Evolutionary conservation across 2,888 invertebrate genomes (phyloP).

Genomic region (Aphidoletes aphidimyza): DNA sequence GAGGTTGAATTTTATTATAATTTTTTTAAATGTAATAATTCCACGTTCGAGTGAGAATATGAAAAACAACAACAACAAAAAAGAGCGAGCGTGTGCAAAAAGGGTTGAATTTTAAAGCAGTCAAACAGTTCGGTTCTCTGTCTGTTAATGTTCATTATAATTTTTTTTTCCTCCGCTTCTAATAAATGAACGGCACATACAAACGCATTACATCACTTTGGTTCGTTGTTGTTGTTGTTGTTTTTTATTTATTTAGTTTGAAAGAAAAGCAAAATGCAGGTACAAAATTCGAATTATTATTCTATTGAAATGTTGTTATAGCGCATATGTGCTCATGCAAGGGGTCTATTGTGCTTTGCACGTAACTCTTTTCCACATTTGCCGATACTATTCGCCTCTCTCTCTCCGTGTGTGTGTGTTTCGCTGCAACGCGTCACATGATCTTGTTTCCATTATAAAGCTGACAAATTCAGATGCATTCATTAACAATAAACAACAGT

Average conservation of each 20-base stretch:
- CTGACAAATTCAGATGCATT: slow-evolving; percentile 53
- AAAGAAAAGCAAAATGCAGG: slow-evolving; percentile 30
- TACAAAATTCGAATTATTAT: slow-evolving; percentile 44
- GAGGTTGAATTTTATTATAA: slow-evolving; percentile 40
- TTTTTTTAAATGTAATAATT: slow-evolving; percentile 38
- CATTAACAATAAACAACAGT: slow-evolving; percentile 53
- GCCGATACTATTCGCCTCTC: not conserved
- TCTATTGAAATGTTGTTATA: slow-evolving; percentile 13
- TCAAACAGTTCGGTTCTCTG: slow-evolving; percentile 22
- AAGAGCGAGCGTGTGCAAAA: slow-evolving; percentile 53
- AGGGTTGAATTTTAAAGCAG: slow-evolving; percentile 37
- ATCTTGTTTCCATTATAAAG: slow-evolving; percentile 49
- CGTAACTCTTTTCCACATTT: not conserved
- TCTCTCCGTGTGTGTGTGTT: not conserved
- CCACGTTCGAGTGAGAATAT: not conserved
- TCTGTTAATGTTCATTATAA: slow-evolving; percentile 41
- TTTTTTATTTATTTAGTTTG: not conserved
- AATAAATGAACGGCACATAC: slow-evolving; percentile 32
- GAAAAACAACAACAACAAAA: too few species aligned
- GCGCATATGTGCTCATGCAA: slow-evolving; percentile 17
- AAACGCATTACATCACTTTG: not conserved
- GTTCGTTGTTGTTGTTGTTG: not conserved
- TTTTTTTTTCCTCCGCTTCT: not conserved
- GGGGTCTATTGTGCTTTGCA: slow-evolving; percentile 45
- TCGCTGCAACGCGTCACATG: slow-evolving; percentile 42